Base-by-base conservation (phyloP, 1,140 invertebrate species). In the Magallana gigas region DNA sequence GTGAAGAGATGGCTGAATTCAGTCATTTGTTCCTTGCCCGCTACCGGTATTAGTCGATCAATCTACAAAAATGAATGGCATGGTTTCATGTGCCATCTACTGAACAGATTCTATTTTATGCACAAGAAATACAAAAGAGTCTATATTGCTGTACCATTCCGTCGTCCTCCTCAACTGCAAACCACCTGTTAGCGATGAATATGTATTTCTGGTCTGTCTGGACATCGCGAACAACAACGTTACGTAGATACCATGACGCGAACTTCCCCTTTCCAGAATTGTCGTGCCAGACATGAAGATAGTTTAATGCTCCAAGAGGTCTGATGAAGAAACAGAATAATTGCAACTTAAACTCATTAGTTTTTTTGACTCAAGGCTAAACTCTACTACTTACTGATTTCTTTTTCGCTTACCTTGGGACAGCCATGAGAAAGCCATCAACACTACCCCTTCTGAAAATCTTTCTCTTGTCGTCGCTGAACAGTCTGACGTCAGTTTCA, bases 111-210 rank as follows among this genome's bases (percentile, higher is more conserved):
- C 36, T 48, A 48, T 48, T 48, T 5, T 48, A 48, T 48, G 36
- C 36, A 64, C 62, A 64, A 64, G 14, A 64, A 64, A 64, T 64
- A 48, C 36, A 48, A 48, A 3, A 57, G 16, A 29, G n/a, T 57
- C 5, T 11, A 18, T 57, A 56, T 29, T 83, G 18, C n/a, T 62
- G 84, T 91, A 96, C 95, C 94, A 95, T 91, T 81, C 96, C 96
- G 92, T 96, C 96, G 36, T 94, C 95, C 91, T 96, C 95, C 91
- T 96, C 96, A 1, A 96, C 94, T 83, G 96, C 96, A 86, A 96
- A 94, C 96, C 96, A 96, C 76, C 92, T 92, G 90, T 96, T 94
- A 57, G 90, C 92, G 62, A 96, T 94, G 90, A 96, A 96, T 86
- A 95, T 92, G 90, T 93, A 96, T 85, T 95, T 95, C 85, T 95